Evolutionary conservation across 2,113 vertebrate genomes (phyloP).

Genomic region (Atractosteus spatula): DNA sequence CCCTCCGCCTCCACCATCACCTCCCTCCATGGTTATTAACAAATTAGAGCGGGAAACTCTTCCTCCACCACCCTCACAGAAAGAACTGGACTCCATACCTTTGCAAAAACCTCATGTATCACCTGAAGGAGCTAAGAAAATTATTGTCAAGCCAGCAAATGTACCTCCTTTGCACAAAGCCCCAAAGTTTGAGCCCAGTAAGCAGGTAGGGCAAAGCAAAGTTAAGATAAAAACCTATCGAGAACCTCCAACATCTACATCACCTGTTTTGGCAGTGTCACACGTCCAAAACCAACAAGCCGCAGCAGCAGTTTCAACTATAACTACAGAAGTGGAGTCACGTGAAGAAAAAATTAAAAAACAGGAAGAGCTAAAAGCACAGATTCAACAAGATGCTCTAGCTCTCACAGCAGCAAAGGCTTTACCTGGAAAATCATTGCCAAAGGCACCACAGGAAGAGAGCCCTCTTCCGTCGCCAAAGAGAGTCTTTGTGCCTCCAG

Average conservation of each 20-base stretch:
- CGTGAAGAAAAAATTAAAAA: conserved; percentile 33
- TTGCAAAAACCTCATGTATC: conserved; percentile 34
- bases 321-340: conserved; percentile 30
- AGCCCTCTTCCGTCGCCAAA: conserved; percentile 44
- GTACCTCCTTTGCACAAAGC: conserved; percentile 53
- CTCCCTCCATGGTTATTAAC: conserved; percentile 30
- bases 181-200: conserved; percentile 65
- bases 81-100: conserved; percentile 59
- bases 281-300: conserved; percentile 31
- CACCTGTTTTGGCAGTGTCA: conserved; percentile 18
- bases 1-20: conserved; percentile 53
- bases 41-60: conserved; percentile 52
- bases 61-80: conserved; percentile 61
- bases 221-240: conserved; percentile 27
- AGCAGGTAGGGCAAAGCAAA: conserved; percentile 44
- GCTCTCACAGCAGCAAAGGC: conserved; percentile 45
- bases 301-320: conserved; percentile 23
- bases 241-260: conserved; percentile 23
- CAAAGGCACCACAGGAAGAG: conserved; percentile 22
- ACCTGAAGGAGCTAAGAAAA: conserved; percentile 54
- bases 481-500: conserved; percentile 53
- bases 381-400: conserved; percentile 9
- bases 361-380: neutral
- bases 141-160: conserved; percentile 60
- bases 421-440: conserved; percentile 39